Evolutionary conservation across 2,113 vertebrate species (phyloP), one percentile per base, ranked within the genome.

Genomic region (Colistium nudipinnis): DNA sequence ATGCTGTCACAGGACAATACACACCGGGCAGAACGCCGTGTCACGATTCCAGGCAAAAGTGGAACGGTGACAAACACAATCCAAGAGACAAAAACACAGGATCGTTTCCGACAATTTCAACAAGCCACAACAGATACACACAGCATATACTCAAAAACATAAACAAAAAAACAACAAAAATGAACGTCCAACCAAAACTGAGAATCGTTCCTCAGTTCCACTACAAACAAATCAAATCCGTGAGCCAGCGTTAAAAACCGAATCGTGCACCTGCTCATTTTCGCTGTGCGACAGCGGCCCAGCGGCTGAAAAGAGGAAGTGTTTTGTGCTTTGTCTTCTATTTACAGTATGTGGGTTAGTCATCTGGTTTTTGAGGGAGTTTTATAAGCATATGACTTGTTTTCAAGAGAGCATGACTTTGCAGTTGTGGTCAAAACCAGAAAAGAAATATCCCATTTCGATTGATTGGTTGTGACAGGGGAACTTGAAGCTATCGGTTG

Each of bases 271-370:
- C 14, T 14, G 0, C 4, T 53, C 13, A 28, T 3, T 35, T 47
- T 4, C 51, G 14, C 2, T 14, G 39, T 11, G 35, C 24, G 6
- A 7, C 6, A 44, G 7, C 1, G 4, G n/a, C n/a, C 9, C 13
- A 19, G 4, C 2, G 2, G 6, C 39, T 17, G 39, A 55, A 79
- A 88, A 81, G 61, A 70, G 79, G 81, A 88, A 88, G 82, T 69
- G 4, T 28, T 44, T n/a, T 30, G 0, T 44, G 25, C 36, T 41
- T 0, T 0, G n/a, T 22, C 24, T 4, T 2, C 2, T 7, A 2
- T 27, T 12, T 13, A 35, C 27, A 5, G n/a, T 17, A 28, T 12
- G 6, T 27, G 55, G 7, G 6, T 1, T 10, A 24, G 30, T 3
- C 11, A 20, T 44, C 10, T 22, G 1, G 1, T 9, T 24, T 48